Evolutionary conservation across 2,113 vertebrate genomes (phyloP), one percentile per base, ranked within the genome.

Genomic region (Fukomys damarensis): DNA sequence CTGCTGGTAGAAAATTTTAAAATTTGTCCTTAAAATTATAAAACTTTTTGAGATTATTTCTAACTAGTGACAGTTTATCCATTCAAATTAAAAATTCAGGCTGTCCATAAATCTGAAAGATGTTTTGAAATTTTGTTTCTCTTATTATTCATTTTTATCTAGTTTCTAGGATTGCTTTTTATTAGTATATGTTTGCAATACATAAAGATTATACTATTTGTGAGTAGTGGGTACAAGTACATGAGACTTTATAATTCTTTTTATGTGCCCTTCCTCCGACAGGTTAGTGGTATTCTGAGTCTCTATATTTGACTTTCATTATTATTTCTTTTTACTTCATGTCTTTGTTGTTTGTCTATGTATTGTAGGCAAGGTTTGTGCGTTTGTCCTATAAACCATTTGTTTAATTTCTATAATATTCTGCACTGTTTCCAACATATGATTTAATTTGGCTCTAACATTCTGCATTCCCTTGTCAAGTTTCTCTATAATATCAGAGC

Each of bases 21-120:
- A 93, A 66, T 68, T 56, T 86, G 13, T 82, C 84, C 35, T 87
- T 94, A 63, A 92, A 84, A 87, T 85, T 76, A 86, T 94, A 63
- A 88, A 88, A 74, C 12, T 32, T 72, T 58, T 54, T 80, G 20
- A 41, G 80, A 22, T 86, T 80, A 52, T 65, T 79, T 94, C 24
- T 90, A 82, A 26, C 38, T 32, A 28, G 54, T 92, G 22, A 35
- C 26, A 81, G 41, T 59, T 28, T 80, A 43, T 76, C 76, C 90
- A 7, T 79, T 58, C 74, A 59, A 89, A 76, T 70, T 80, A 93
- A 22, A 88, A 74, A 93, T 80, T 65, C 54, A 92, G 81, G 28
- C 52, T 38, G 28, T 59, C 49, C n/a, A 43, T 56, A 87, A 84
- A 76, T 79, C 88, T 84, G 63, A 52, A 58, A 87, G 32, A 16